Conservation (phyloP, 2,888 invertebrate species). For the Lasioglossum zephyrum region DNA sequence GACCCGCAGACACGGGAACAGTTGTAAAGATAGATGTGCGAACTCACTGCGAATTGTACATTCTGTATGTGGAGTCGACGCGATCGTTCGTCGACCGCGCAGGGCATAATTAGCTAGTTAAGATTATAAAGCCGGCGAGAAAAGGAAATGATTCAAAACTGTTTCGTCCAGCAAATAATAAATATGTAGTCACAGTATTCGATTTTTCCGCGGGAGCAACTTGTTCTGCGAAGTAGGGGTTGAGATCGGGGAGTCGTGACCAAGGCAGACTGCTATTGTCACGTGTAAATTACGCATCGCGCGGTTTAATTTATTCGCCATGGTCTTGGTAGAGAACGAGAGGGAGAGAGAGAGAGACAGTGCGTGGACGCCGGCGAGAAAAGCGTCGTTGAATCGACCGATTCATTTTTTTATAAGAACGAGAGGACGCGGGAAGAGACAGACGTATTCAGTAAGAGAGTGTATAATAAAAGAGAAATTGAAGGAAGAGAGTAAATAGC, state of each 20-base stretch:
- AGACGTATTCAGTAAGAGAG: constrained; percentile 27
- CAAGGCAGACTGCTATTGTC: constrained; percentile 8
- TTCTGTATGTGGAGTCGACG: constrained; percentile 6
- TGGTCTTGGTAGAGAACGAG: not conserved
- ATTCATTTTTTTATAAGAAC: constrained; percentile 52
- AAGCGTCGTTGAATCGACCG: constrained; percentile 11
- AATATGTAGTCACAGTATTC: constrained; percentile 52
- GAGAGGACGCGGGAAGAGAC: constrained; percentile 17
- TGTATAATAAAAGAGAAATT: constrained; percentile 49
- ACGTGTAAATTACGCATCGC: constrained; percentile 48
- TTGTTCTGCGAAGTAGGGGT: not conserved
- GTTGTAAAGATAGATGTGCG: not conserved
- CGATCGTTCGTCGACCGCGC: constrained; percentile 19
- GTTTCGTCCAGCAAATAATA: constrained; percentile 29
- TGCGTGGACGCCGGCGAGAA: not conserved
- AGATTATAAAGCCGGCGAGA: constrained; percentile 8
- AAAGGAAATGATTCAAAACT: not conserved
- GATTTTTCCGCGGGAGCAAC: constrained; percentile 36
- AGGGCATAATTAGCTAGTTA: constrained; percentile 49
- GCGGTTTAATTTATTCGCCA: constrained; percentile 46
- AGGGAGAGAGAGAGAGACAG: not conserved
- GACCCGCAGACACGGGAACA: not conserved
- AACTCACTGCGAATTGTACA: constrained; percentile 28
- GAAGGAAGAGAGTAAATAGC: constrained; percentile 61
- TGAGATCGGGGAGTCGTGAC: not conserved